Conservation (phyloP, 1,140 invertebrate genomes). For the Lepidurus couesii region DNA sequence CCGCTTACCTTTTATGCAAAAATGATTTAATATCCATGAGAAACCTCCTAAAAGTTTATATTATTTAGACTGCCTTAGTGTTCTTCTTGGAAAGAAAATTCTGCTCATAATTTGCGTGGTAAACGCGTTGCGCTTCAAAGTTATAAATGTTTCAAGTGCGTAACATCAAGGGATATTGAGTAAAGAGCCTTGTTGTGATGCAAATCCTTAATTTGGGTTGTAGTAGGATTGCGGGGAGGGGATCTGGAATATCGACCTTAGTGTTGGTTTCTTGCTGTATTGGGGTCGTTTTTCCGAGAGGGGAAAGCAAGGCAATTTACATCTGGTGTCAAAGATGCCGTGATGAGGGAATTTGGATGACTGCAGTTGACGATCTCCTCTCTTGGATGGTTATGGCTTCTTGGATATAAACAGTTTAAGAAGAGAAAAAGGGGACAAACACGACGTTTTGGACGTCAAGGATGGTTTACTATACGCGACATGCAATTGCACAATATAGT, state of each 20-base stretch:
- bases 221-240: background rate
- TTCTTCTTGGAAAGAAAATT: too few relatives aligned
- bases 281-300: background rate
- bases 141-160: background rate
- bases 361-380: background rate
- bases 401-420: too few relatives aligned
- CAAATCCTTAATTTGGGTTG: background rate
- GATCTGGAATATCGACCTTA: too few relatives aligned
- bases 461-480: too few relatives aligned
- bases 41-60: too few relatives aligned
- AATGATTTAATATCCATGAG: too few relatives aligned
- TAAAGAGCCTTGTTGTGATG: background rate
- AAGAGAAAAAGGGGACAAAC: too few relatives aligned
- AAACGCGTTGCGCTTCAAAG: too few relatives aligned
- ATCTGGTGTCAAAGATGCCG: conserved; percentile 7
- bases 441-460: too few relatives aligned
- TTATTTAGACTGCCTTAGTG: too few relatives aligned
- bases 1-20: background rate
- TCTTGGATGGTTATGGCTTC: background rate
- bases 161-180: background rate
- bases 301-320: background rate
- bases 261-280: background rate
- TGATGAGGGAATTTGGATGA: background rate
- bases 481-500: too few relatives aligned
- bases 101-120: too few relatives aligned